Conservation (phyloP, 2,113 vertebrate species). For the Struthio camelus region DNA sequence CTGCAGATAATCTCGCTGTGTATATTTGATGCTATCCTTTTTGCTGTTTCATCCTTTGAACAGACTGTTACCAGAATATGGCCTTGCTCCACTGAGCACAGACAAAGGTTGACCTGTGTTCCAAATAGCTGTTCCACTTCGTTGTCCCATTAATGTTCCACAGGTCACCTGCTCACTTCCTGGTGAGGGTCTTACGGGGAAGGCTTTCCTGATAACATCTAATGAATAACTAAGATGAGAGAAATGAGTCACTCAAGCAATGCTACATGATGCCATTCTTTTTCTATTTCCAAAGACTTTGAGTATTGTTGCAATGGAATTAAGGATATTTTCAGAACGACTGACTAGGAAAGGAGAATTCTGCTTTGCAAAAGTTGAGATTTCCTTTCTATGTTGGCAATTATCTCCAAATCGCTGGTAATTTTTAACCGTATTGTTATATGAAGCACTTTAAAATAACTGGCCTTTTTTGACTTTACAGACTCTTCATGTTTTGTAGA, state of each 20-base stretch:
- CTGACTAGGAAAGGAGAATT: neutral
- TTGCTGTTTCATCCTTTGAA: neutral
- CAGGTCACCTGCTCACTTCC: neutral
- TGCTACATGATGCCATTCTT: neutral
- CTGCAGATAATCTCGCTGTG: neutral
- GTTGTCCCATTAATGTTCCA: conserved; percentile 17
- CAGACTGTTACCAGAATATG: neutral
- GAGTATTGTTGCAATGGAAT: neutral
- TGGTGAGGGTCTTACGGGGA: neutral
- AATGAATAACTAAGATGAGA: conserved; percentile 45
- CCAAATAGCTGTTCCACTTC: neutral
- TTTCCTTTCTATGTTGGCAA: neutral
- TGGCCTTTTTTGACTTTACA: neutral
- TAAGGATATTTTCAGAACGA: neutral
- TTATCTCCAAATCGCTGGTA: neutral
- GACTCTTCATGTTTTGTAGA: conserved; percentile 48
- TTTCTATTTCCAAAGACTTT: neutral
- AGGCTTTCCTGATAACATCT: neutral
- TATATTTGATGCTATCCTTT: neutral
- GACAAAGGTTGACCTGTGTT: neutral
- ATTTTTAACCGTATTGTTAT: neutral
- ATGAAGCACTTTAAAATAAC: neutral
- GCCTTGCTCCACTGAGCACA: neutral
- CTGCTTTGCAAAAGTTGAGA: neutral
- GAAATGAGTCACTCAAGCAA: neutral